Evolutionary conservation across 2,797 vertebrate genomes (phyloP), one percentile per base, ranked within the genome.

Genomic region (Tinamus major): DNA sequence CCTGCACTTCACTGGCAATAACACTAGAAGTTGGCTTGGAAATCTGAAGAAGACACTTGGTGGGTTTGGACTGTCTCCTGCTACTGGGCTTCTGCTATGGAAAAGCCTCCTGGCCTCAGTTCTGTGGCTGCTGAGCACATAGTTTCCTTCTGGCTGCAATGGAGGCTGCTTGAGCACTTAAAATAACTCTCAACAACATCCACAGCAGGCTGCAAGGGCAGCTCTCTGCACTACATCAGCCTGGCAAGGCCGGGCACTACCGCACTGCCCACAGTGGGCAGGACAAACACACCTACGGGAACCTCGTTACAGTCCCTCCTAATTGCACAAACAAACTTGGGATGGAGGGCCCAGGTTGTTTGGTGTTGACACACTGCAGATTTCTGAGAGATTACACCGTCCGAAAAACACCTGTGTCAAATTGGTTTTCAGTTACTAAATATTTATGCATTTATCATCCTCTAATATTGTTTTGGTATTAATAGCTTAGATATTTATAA

Each of bases 401-500:
- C 44, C 65, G 9, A 24, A n/a, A 35, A 37, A 23, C 10, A 41
- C 33, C 65, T 39, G 17, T 26, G 59, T 42, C 68, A 89, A 27
- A 68, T 44, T 72, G 41, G 56, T 55, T 5, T 88, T 79, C 31
- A 12, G 24, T 68, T 85, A 65, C 7, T 84, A 95, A 26, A 17
- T 48, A 23, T 92, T 74, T 84, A 90, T 77, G 49, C 68, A 15
- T 7, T 53, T 49, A 92, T 78, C 72, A 82, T 68, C 59, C 64
- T 81, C 62, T 90, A 81, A 70, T 37, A 56, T 27, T 93, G 53
- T 62, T 94, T 91, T 67, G 44, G 46, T 94, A 44, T 69, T 85
- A 94, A 68, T 65, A 90, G 64, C 64, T 86, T 80, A 59, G 91
- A 90, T 87, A 91, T 42, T 91, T 77, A 82, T 68, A 95, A 95